Conservation (phyloP, 2,888 invertebrate species). For the Amphipyra berbera region DNA sequence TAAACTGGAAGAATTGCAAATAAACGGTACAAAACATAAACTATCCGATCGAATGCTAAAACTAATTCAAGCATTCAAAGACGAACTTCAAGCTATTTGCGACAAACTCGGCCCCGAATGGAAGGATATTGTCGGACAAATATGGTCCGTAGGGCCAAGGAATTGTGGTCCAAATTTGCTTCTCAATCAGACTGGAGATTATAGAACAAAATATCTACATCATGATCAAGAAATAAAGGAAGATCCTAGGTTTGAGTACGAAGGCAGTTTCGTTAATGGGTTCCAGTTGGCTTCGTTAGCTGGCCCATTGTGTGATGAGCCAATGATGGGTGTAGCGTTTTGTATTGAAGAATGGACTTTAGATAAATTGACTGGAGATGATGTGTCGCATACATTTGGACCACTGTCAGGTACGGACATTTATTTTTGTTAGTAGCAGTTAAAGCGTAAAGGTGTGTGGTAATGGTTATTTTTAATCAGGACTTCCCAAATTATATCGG, state of each 20-base stretch:
- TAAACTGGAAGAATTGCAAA: slow-evolving; percentile 71
- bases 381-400: slow-evolving; percentile 80
- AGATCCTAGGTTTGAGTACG: slow-evolving; percentile 91
- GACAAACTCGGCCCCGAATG: slow-evolving; percentile 89
- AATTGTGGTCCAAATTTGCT: slow-evolving; percentile 97
- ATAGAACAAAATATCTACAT: slow-evolving; percentile 83
- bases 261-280: slow-evolving; percentile 95
- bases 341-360: slow-evolving; percentile 95
- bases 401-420: slow-evolving; percentile 88
- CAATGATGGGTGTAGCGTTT: slow-evolving; percentile 98
- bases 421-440: too few species aligned
- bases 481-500: too few species aligned
- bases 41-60: slow-evolving; percentile 83
- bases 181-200: slow-evolving; percentile 94
- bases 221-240: slow-evolving; percentile 79
- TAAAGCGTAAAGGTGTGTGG: neutral
- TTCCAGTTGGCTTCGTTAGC: slow-evolving; percentile 96
- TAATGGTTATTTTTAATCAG: neutral
- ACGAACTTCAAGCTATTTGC: slow-evolving; percentile 91
- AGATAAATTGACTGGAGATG: slow-evolving; percentile 80
- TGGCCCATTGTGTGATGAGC: slow-evolving; percentile 99
- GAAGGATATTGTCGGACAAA: slow-evolving; percentile 89
- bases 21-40: slow-evolving; percentile 73
- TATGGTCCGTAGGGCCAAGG: slow-evolving; percentile 98
- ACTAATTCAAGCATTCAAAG: slow-evolving; percentile 85